Percentiles rank a stretch among this genome's conserved stretches.
Conservation (phyloP, 2,113 vertebrate species). For the Oxyura jamaicensis region DNA sequence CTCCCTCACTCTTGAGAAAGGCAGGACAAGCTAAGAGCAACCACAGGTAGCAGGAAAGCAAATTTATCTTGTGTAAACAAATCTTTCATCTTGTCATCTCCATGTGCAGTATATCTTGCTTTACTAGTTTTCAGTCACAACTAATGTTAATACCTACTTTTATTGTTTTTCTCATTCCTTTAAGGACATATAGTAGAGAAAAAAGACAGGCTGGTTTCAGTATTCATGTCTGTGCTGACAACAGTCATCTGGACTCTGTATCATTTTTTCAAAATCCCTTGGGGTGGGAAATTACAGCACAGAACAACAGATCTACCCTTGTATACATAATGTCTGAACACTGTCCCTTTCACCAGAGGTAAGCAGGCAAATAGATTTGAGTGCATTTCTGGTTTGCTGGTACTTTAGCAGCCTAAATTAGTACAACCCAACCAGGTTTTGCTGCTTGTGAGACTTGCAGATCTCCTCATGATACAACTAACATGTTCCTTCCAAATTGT, state of each 20-base stretch:
- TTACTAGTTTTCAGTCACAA: slow-evolving; percentile 14
- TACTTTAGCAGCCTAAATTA: neutral
- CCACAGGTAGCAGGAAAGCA: neutral
- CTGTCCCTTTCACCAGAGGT: neutral
- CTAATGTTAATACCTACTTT: neutral
- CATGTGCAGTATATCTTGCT: neutral
- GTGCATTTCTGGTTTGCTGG: neutral
- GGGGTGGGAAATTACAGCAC: neutral
- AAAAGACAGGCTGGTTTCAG: neutral
- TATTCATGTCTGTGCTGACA: neutral
- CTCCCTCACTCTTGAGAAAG: neutral
- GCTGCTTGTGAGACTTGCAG: neutral
- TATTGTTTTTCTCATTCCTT: slow-evolving; percentile 9
- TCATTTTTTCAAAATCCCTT: neutral
- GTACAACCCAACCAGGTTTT: neutral
- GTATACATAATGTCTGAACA: neutral
- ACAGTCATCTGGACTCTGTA: neutral
- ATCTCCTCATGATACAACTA: neutral
- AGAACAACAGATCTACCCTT: neutral
- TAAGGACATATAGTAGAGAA: neutral
- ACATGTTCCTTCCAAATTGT: neutral
- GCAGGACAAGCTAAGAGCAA: neutral
- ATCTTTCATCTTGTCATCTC: neutral
- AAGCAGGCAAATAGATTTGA: neutral
- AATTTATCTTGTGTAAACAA: neutral